Base-by-base conservation (phyloP, 2,113 vertebrate genomes). In the Myanophis thanlyinensis region DNA sequence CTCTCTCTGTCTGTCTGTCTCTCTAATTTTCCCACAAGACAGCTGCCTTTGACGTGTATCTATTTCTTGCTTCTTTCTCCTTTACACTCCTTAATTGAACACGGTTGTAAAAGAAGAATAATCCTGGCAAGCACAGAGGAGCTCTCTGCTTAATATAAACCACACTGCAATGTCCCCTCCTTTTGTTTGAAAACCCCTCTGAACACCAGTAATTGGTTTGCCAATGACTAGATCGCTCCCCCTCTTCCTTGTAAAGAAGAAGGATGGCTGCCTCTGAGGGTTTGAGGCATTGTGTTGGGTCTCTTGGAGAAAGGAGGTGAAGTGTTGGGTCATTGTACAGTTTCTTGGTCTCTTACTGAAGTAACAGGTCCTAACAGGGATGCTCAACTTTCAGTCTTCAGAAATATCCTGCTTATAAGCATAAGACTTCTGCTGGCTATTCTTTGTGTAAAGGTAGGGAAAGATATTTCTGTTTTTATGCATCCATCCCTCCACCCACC, bases 41-140 rank as follows among this genome's bases (percentile, higher is more conserved):
- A 35, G 87, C 87, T 85, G 53, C n/a, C 48, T 93, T 87, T 90
- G 67, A 85, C 46, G 23, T 54, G 87, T 46, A 48, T 87, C 93
- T 85, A 88, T 93, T 87, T 52, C 25, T 53, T 91, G n/a, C 85
- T 80, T 56, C 88, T 93, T 93, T 93, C 48, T 88, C n/a, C 47
- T 93, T 95, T 52, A 94, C 35, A 80, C 62, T 3, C 27, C 5
- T n/a, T n/a, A n/a, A 2, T 59, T 89, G 92, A 88, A 10, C 40
- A 73, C 0, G 0, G 47, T 94, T 30, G 59, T 90, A 49, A 80
- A 23, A 23, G 89, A 92, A 12, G 12, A 73, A 15, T 9, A 44
- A 20, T 44, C 27, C 73, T 67, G 5, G 7, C 3, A 8, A 5
- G 27, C 35, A 62, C 35, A 62, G 46, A 27, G 49, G 13, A 23